Evolutionary conservation across 2,113 vertebrate species (phyloP).

Genomic region (Pyrgilauda ruficollis): DNA sequence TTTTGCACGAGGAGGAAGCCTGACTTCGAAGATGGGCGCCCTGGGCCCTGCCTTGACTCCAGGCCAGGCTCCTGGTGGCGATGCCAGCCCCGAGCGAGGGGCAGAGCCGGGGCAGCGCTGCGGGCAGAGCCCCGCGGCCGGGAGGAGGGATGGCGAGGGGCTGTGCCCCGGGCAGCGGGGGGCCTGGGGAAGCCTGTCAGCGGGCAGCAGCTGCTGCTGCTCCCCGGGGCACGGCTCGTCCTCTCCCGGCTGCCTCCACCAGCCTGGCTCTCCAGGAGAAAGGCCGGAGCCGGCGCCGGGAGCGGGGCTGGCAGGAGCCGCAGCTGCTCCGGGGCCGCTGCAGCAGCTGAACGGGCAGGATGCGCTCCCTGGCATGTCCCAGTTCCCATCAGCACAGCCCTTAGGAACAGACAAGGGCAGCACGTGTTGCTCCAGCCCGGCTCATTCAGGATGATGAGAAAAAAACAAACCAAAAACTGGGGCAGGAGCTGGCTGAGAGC

Average conservation of each 20-base stretch:
- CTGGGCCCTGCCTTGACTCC: not conserved
- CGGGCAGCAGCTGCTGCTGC: conserved; percentile 34
- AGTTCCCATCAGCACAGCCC: conserved; percentile 44
- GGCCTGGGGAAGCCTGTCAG: not conserved
- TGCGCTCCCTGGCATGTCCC: not conserved
- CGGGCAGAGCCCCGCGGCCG: not conserved
- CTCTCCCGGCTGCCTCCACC: not conserved
- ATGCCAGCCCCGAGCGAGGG: accelerated
- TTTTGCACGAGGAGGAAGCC: not conserved
- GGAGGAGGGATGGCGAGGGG: not conserved
- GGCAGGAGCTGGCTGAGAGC: too few relatives aligned
- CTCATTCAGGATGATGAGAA: not conserved
- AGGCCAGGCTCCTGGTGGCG: accelerated
- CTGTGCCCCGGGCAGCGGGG: not conserved
- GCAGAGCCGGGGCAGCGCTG: not conserved
- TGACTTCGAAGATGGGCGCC: not conserved
- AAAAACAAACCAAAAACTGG: too few relatives aligned
- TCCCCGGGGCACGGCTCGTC: not conserved
- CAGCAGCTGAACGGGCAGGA: conserved; percentile 2
- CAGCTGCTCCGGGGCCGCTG: not conserved
- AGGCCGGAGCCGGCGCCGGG: not conserved
- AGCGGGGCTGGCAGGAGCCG: not conserved
- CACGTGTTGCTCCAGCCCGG: not conserved
- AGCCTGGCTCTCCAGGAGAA: not conserved
- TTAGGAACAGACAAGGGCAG: not conserved